Percentiles rank a stretch among this genome's conserved stretches.
Conservation (phyloP, 2,797 vertebrate genomes). For the Ataeniobius toweri region DNA sequence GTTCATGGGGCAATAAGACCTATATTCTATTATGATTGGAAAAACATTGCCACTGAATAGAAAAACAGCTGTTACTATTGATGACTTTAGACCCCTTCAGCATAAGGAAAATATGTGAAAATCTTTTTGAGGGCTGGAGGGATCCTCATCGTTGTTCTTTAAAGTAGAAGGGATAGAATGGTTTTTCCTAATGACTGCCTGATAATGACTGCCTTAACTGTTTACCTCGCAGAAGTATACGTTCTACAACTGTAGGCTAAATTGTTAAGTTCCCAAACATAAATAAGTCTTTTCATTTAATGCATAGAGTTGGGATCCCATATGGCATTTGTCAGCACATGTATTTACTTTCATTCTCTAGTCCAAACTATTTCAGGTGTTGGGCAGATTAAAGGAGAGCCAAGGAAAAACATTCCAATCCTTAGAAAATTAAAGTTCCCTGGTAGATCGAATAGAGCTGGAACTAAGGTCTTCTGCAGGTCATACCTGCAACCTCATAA, state of each 20-base stretch:
- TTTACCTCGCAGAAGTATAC: too few species aligned
- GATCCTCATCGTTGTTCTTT: constrained; percentile 16
- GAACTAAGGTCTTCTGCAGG: too few species aligned
- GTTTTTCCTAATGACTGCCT: background rate
- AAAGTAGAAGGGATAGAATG: constrained; percentile 3
- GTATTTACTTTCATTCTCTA: too few species aligned
- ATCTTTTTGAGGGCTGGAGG: constrained; percentile 21
- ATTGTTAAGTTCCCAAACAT: background rate
- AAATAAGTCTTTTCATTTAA: background rate
- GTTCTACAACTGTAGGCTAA: background rate
- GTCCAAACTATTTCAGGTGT: too few species aligned
- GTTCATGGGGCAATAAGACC: constrained; percentile 12
- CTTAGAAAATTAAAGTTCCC: too few species aligned
- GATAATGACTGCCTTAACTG: background rate
- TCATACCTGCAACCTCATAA: too few species aligned
- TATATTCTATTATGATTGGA: constrained; percentile 31
- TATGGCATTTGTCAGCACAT: too few species aligned
- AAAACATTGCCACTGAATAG: background rate
- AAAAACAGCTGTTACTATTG: constrained; percentile 21
- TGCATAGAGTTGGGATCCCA: too few species aligned
- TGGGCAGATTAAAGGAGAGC: too few species aligned
- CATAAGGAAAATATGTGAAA: constrained; percentile 27
- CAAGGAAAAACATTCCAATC: too few species aligned
- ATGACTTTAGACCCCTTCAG: constrained; percentile 14
- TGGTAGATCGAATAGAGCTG: too few species aligned